These are phyloP conservation scores for Periophthalmus magnuspinnatus DNA, from an alignment of 2,797 vertebrate genomes.

Conservation along the genomic window DNA sequence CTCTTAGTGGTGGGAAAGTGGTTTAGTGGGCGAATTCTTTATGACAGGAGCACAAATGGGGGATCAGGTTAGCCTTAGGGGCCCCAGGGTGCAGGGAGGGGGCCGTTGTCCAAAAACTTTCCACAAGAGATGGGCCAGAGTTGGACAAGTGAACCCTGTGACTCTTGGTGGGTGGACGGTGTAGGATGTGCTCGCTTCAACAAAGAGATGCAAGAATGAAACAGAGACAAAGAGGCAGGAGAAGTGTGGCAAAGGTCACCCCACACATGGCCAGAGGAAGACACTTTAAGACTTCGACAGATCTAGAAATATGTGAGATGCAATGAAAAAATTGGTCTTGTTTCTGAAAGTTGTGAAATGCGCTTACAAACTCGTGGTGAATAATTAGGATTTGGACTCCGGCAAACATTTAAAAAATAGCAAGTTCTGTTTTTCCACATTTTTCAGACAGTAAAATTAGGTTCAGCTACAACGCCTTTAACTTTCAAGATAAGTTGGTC, in stretches of 20 bases:
- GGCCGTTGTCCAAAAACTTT: conserved; percentile 73
- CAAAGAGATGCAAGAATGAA: conserved; percentile 3
- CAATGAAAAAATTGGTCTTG: too few species aligned
- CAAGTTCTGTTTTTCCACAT: too few species aligned
- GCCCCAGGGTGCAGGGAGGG: conserved; percentile 53
- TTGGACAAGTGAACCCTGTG: conserved; percentile 67
- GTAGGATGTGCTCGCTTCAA: conserved; percentile 21
- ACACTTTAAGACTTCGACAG: too few species aligned
- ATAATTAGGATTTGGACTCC: too few species aligned
- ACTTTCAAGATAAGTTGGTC: too few species aligned
- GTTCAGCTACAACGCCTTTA: too few species aligned
- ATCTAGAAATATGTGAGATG: too few species aligned
- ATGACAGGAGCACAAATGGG: conserved; percentile 73
- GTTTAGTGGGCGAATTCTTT: conserved; percentile 78
- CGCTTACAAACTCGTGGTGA: too few species aligned
- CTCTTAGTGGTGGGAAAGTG: conserved; percentile 82
- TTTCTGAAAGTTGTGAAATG: too few species aligned
- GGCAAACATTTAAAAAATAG: too few species aligned
- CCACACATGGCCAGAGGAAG: background rate
- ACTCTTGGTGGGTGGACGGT: conserved; percentile 48
- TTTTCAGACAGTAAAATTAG: too few species aligned
- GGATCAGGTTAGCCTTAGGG: conserved; percentile 72
- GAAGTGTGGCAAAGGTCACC: conserved; percentile 41
- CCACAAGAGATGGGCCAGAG: conserved; percentile 62
- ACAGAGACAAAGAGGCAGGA: conserved; percentile 4